These are phyloP conservation scores for Drosophila mettleri DNA, from an alignment of 2,888 invertebrate genomes.

Conservation along the genomic window DNA sequence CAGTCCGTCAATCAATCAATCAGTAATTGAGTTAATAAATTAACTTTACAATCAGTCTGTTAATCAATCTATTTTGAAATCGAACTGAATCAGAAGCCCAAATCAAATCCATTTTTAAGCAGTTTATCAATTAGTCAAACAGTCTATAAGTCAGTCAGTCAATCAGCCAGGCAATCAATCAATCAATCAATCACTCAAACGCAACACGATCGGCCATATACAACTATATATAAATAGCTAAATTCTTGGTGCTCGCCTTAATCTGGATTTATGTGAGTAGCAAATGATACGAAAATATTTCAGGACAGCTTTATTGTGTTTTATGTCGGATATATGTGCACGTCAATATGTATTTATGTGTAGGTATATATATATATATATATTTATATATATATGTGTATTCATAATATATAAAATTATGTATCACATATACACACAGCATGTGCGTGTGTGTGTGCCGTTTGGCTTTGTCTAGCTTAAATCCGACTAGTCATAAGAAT, in stretches of 20 bases:
- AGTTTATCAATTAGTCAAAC: conserved; percentile 38
- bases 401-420: no score
- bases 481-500: conserved; percentile 33
- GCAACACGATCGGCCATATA: neutral
- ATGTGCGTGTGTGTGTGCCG: conserved; percentile 29
- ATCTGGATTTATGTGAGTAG: conserved; percentile 5
- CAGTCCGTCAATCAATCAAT: neutral
- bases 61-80: no score
- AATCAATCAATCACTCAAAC: neutral
- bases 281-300: conserved; percentile 14
- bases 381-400: neutral
- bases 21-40: no score
- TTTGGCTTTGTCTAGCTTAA: conserved; percentile 24
- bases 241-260: conserved; percentile 10
- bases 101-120: no score
- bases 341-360: neutral
- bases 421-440: conserved; percentile 23
- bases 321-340: neutral
- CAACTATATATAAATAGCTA: neutral
- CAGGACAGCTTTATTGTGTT: conserved; percentile 31
- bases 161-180: neutral
- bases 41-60: neutral
- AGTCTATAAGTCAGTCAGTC: conserved; percentile 3
- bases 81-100: no score
- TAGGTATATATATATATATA: neutral